Evolutionary conservation across 2,113 vertebrate species (phyloP).

Genomic region (Furnarius figulus): DNA sequence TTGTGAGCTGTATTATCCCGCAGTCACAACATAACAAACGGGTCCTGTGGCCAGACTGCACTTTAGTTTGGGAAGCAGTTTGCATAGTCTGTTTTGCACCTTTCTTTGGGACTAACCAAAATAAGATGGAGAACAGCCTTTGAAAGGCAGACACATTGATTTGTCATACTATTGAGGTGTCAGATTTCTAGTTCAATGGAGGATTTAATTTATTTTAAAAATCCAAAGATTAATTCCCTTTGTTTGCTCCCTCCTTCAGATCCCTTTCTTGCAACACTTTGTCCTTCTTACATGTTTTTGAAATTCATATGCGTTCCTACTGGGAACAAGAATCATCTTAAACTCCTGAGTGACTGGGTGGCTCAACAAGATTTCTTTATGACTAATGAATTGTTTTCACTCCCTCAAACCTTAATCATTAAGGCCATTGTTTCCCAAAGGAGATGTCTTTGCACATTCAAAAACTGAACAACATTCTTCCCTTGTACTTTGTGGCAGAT

Average conservation of each 20-base stretch:
- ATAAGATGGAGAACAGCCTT: background rate
- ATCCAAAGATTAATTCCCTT: background rate
- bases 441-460: background rate
- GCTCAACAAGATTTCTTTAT: background rate
- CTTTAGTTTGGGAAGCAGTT: background rate
- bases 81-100: background rate
- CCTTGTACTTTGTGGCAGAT: background rate
- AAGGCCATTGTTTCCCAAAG: background rate
- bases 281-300: background rate
- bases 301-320: background rate
- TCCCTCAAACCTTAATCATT: background rate
- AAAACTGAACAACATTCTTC: background rate
- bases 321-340: background rate
- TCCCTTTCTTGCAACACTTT: background rate
- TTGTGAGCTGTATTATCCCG: background rate
- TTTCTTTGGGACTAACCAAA: background rate
- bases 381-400: conserved; percentile 30
- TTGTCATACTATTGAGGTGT: background rate
- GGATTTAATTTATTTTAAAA: background rate
- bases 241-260: background rate
- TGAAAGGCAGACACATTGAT: background rate
- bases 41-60: background rate
- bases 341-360: conserved; percentile 38
- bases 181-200: background rate
- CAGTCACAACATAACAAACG: background rate